Conservation (phyloP, 1,140 invertebrate species). For the Polypedilum vanderplanki region DNA sequence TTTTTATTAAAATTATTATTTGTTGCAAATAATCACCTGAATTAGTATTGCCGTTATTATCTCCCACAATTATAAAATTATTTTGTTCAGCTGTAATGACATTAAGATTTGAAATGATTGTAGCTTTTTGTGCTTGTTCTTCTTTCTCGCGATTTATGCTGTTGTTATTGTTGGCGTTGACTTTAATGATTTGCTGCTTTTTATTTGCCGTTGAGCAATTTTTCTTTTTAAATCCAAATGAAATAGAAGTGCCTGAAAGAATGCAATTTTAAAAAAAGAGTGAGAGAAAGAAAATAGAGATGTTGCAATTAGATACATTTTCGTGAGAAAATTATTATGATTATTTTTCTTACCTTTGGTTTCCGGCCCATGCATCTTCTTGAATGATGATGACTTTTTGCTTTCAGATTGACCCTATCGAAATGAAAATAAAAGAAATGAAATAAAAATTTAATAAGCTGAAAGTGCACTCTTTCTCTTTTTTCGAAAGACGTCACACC, state of each 20-base stretch:
- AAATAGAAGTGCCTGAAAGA: slow-evolving; percentile 36
- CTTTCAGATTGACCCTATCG: slow-evolving; percentile 43
- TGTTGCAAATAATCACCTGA: not conserved
- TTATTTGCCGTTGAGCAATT: slow-evolving; percentile 42
- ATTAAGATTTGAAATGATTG: slow-evolving; percentile 27
- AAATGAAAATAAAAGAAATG: slow-evolving; percentile 30
- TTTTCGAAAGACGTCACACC: no score
- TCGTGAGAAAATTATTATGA: not conserved
- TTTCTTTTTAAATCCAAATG: slow-evolving; percentile 46
- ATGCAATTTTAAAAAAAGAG: not conserved
- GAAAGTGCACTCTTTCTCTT: no score
- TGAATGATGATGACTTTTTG: slow-evolving; percentile 37
- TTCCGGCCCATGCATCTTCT: slow-evolving; percentile 34
- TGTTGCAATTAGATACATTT: not conserved
- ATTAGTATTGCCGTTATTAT: slow-evolving; percentile 31
- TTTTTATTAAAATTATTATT: no score
- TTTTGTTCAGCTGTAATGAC: not conserved
- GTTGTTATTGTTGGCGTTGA: slow-evolving; percentile 23
- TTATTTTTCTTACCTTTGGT: slow-evolving; percentile 39
- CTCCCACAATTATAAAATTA: not conserved
- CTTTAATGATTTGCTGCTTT: slow-evolving; percentile 28
- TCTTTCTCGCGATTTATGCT: slow-evolving; percentile 24
- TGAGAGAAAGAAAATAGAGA: not conserved
- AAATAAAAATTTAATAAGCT: slow-evolving; percentile 1
- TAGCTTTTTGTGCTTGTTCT: not conserved